These are phyloP conservation scores for Poeciliopsis turneri DNA, from an alignment of 2,797 vertebrate genomes.

Conservation along the genomic window DNA sequence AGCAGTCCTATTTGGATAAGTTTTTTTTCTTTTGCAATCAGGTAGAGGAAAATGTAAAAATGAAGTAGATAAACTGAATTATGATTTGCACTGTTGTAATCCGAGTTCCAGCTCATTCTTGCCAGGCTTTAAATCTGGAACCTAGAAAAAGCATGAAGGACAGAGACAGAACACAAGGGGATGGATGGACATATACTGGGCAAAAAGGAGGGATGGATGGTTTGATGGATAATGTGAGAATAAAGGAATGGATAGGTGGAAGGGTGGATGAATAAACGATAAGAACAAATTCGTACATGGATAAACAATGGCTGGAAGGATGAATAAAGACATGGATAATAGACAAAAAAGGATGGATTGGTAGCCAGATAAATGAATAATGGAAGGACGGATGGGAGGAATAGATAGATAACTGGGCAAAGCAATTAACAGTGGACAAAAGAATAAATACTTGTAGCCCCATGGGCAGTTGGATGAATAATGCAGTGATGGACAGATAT, in stretches of 20 bases:
- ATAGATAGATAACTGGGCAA: background rate
- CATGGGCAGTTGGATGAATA: no score
- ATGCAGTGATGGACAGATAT: background rate
- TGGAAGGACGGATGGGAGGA: background rate
- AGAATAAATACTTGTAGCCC: background rate
- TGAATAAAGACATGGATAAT: background rate
- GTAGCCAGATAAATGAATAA: no score
- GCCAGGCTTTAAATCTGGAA: background rate
- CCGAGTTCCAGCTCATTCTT: background rate
- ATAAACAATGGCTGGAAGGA: background rate
- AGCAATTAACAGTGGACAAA: background rate
- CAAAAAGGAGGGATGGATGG: background rate
- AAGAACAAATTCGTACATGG: background rate
- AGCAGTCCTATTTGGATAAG: background rate
- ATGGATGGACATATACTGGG: background rate
- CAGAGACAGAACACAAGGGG: background rate
- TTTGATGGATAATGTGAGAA: background rate
- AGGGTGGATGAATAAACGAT: background rate
- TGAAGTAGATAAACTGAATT: background rate
- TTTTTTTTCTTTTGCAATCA: background rate
- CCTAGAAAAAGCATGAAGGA: background rate
- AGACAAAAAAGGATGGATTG: background rate
- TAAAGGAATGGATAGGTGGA: background rate
- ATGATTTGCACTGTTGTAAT: background rate
- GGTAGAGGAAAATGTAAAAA: background rate